Evolutionary conservation across 2,113 vertebrate genomes (phyloP).

Genomic region (Myotis davidii): DNA sequence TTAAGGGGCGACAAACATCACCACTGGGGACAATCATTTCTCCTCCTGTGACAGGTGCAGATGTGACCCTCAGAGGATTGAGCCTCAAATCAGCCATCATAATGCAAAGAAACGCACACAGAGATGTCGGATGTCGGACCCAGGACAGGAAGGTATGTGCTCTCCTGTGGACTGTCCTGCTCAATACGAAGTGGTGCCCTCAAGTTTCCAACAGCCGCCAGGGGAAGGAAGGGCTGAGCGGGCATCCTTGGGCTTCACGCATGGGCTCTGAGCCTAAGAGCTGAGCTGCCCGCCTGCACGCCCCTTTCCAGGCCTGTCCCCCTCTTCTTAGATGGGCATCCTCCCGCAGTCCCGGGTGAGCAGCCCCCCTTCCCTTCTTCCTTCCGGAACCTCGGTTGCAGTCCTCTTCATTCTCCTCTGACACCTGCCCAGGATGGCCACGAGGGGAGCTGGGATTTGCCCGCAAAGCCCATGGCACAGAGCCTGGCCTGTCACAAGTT

Average conservation of each 20-base stretch:
- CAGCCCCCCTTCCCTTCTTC: fast-evolving
- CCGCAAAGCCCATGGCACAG: fast-evolving
- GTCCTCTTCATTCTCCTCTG: too few species aligned
- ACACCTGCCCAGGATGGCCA: fast-evolving
- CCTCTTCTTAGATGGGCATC: too few species aligned
- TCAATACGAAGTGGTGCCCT: fast-evolving
- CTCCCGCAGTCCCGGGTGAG: not conserved
- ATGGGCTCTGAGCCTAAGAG: fast-evolving
- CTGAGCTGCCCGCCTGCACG: not conserved
- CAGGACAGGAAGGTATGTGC: fast-evolving
- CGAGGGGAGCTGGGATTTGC: not conserved
- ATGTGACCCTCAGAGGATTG: fast-evolving
- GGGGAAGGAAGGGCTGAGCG: not conserved
- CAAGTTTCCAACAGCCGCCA: too few species aligned
- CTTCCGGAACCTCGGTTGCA: fast-evolving
- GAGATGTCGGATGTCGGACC: fast-evolving
- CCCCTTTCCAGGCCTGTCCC: not conserved
- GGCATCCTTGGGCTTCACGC: not conserved
- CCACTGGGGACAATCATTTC: not conserved
- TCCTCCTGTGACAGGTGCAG: not conserved
- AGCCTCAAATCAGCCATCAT: fast-evolving
- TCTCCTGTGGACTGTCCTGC: not conserved
- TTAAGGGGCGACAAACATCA: not conserved
- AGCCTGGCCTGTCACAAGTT: not conserved
- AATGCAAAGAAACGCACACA: fast-evolving